A percentile compares a stretch with the other conserved stretches of the same genome.
Conservation (phyloP, 2,113 vertebrate species). For the Chaetodon auriga region DNA sequence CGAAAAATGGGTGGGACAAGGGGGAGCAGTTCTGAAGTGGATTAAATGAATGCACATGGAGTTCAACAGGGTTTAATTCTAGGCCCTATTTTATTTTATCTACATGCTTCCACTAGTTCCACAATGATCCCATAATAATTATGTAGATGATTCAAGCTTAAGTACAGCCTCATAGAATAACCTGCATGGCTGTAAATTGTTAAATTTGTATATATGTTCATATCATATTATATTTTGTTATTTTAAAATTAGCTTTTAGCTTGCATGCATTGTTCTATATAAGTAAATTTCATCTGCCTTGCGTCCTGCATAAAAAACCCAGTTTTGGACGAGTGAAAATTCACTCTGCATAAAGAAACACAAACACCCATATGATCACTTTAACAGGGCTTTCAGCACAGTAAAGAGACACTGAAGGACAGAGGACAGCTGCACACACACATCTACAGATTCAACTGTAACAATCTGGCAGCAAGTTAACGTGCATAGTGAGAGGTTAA, state of each 20-base stretch:
- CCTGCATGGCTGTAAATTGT: too few species aligned
- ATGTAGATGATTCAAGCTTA: background rate
- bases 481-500: slow-evolving; percentile 41
- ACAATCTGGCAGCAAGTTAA: slow-evolving; percentile 28
- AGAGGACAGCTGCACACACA: background rate
- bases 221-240: too few species aligned
- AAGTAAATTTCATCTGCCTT: background rate
- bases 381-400: background rate
- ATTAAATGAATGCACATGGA: background rate
- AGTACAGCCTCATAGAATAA: too few species aligned
- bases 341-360: background rate
- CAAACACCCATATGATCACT: background rate
- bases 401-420: slow-evolving; percentile 1
- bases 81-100: background rate
- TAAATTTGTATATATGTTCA: too few species aligned
- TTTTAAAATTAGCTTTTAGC: background rate
- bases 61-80: background rate
- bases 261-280: background rate
- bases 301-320: background rate
- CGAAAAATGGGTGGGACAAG: background rate
- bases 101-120: background rate
- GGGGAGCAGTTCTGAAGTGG: background rate
- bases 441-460: slow-evolving; percentile 12
- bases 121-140: background rate
- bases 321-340: background rate